A percentile compares a stretch with the other conserved stretches of the same genome.
phyloP scores from a whole-genome alignment of 2,113 vertebrate species.

The Sakesphorus luctuosus region DNA sequence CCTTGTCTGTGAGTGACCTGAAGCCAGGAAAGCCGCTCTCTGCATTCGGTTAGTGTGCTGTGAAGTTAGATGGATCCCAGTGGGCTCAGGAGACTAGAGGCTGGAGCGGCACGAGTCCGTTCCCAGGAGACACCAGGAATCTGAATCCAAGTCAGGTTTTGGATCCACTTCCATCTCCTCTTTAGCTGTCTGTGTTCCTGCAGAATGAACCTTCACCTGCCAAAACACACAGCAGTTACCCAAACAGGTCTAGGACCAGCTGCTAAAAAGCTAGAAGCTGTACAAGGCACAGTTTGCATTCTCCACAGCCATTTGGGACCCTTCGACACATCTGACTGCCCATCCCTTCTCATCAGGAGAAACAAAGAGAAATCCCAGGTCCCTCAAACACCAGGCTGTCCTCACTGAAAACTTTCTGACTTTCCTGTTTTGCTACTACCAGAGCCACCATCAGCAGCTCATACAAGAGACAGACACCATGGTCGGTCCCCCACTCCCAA shows the following conservation, averaged over 20 bases:
- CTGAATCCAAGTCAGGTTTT: constrained; percentile 81
- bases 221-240: constrained; percentile 47
- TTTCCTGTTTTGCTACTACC: background rate
- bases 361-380: background rate
- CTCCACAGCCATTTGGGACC: background rate
- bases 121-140: constrained; percentile 85
- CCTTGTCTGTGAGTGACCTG: constrained; percentile 75
- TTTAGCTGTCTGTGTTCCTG: constrained; percentile 78
- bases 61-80: constrained; percentile 78
- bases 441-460: background rate
- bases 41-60: constrained; percentile 78
- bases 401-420: background rate
- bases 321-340: accelerated
- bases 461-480: background rate
- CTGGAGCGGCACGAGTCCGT: constrained; percentile 82
- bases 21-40: constrained; percentile 80
- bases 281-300: background rate
- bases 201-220: constrained; percentile 79
- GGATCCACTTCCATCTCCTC: constrained; percentile 81
- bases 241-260: background rate
- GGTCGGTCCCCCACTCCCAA: background rate
- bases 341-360: background rate
- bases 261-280: background rate
- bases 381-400: background rate
- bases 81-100: constrained; percentile 78